Evolutionary conservation across 2,113 vertebrate genomes (phyloP).

Genomic region (Dascyllus trimaculatus): DNA sequence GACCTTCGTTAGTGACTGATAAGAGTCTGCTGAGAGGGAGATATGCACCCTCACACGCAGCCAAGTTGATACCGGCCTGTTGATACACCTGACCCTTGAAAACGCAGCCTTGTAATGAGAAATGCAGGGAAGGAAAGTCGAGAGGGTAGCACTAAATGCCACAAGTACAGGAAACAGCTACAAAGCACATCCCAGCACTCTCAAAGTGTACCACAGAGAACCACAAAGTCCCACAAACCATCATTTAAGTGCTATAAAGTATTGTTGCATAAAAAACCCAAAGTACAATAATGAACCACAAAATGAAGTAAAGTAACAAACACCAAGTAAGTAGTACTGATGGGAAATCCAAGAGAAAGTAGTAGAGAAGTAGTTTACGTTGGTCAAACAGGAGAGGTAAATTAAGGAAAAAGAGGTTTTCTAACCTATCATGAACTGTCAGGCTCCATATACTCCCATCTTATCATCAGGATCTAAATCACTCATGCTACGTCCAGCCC

Average conservation of each 20-base stretch:
- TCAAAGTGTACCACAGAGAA: constrained; percentile 1
- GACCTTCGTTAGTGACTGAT: constrained; percentile 48
- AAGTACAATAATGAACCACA: too few relatives aligned
- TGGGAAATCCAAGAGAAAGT: not conserved
- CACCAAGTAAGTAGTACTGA: not conserved
- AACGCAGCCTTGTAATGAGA: constrained; percentile 2
- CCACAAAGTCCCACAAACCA: not conserved
- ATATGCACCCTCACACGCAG: not conserved
- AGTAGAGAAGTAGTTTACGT: not conserved
- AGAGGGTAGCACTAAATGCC: not conserved
- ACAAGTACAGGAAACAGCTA: not conserved
- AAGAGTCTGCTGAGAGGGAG: not conserved
- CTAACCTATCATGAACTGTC: not conserved
- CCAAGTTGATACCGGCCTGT: not conserved
- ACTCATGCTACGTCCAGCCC: not conserved
- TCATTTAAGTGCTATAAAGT: not conserved
- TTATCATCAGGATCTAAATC: constrained; percentile 35
- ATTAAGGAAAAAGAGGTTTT: not conserved
- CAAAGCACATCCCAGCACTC: not conserved
- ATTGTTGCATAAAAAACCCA: not conserved
- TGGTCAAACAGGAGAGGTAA: not conserved
- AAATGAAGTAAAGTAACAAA: not conserved
- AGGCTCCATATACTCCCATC: not conserved
- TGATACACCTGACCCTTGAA: not conserved
- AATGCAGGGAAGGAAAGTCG: not conserved